phyloP scores from a whole-genome alignment of 2,113 vertebrate species.

The Channa maculata region DNA sequence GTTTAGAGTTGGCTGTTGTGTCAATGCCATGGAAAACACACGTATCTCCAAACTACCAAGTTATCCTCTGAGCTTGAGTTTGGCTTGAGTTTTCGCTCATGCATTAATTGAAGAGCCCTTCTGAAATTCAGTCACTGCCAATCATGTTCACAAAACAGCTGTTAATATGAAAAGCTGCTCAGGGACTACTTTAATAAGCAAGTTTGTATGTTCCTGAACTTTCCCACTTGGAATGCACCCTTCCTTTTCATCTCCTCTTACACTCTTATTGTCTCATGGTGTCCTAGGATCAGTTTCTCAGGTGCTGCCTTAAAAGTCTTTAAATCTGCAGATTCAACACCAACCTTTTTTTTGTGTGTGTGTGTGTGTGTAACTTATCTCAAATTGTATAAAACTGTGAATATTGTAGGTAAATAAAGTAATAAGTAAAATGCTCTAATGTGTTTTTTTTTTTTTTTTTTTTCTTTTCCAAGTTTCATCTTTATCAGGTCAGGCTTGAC shows the following conservation, averaged over 20 bases:
- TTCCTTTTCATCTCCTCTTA: neutral
- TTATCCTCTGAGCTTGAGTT: too few species aligned
- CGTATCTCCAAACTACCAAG: too few species aligned
- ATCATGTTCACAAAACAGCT: neutral
- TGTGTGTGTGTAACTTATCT: constrained; percentile 34
- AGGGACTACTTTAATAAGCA: neutral
- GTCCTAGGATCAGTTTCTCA: constrained; percentile 46
- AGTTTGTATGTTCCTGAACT: neutral
- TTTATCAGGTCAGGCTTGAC: neutral
- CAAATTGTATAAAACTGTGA: constrained; percentile 49
- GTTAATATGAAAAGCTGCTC: neutral
- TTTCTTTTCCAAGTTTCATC: neutral
- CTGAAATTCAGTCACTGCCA: neutral
- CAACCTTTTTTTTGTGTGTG: constrained; percentile 14
- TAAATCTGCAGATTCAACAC: constrained; percentile 40
- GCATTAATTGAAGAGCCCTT: too few species aligned
- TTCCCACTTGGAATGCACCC: too few species aligned
- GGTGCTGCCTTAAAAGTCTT: constrained; percentile 64
- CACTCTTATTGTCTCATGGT: neutral
- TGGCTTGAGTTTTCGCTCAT: too few species aligned
- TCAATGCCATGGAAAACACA: too few species aligned
- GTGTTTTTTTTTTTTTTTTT: neutral
- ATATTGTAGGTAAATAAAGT: constrained; percentile 49
- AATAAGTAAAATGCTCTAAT: constrained; percentile 1
- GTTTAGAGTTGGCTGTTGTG: too few species aligned